Evolutionary conservation across 2,797 vertebrate genomes (phyloP).

Genomic region (Chaenodraco wilsoni): DNA sequence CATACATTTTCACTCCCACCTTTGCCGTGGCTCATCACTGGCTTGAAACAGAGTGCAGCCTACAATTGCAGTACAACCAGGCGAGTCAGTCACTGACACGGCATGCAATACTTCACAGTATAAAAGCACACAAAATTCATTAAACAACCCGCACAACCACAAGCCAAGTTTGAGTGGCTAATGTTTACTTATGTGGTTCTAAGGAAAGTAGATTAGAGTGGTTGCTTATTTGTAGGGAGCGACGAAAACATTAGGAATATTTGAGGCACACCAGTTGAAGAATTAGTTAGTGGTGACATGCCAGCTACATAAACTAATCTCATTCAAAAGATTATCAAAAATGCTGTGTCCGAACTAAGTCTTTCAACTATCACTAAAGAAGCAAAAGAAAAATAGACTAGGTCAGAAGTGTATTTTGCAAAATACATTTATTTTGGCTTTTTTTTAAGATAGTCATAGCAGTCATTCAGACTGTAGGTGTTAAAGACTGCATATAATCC

Average conservation of each 20-base stretch:
- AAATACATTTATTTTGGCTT: conserved; percentile 18
- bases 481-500: conserved; percentile 46
- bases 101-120: neutral
- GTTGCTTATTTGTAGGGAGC: neutral
- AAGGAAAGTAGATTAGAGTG: conserved; percentile 19
- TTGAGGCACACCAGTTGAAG: neutral
- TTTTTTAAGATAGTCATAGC: conserved; percentile 17
- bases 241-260: neutral
- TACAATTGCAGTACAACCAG: conserved; percentile 63
- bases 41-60: conserved; percentile 69
- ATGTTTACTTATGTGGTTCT: conserved; percentile 47
- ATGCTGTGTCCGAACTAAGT: neutral
- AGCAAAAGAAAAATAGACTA: conserved; percentile 4
- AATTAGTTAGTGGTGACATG: neutral
- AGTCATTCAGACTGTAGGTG: conserved; percentile 29
- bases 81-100: conserved; percentile 18
- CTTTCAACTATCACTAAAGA: neutral
- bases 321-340: neutral
- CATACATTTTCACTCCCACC: conserved; percentile 78
- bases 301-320: neutral
- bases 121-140: conserved; percentile 27
- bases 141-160: conserved; percentile 8
- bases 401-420: conserved; percentile 18
- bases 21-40: conserved; percentile 72
- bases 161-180: conserved; percentile 14